Evolutionary conservation across 2,113 vertebrate genomes (phyloP), one percentile per base, ranked within the genome.

Genomic region (Aptenodytes forsteri): DNA sequence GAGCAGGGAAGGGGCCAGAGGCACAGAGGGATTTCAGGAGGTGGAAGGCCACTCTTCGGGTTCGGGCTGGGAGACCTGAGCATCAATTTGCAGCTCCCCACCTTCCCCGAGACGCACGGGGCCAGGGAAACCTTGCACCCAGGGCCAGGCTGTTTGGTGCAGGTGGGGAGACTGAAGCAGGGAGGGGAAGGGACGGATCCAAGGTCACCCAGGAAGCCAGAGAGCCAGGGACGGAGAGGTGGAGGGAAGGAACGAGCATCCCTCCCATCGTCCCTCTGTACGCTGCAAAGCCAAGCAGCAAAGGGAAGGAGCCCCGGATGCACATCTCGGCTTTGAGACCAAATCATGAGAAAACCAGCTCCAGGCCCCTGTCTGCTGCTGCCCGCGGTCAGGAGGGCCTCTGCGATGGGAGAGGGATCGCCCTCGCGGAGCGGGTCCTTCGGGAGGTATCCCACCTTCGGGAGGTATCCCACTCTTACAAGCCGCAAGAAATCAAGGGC

Each of bases 251-350:
- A 78, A 3, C 12, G 3, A 16, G 13, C 13, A 6, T 44, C 73
- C 32, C 78, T 93, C 59, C 56, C 1, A 0, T 5, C 4, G 0
- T 40, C 67, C 42, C 19, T 32, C 58, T 3, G 20, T 0, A 7
- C 10, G 1, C 64, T 19, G 49, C 62, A 18, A 40, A 19, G 42
- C 56, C 42, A 2, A 61, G 75, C 34, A 6, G 52, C 9, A 12
- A 16, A 12, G 56, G 50, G 30, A 46, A 73, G 64, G 47, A 87
- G 19, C 18, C 10, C 42, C 2, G 61, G 50, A 0, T 36, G 26
- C 52, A 4, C 52, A 7, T 9, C 42, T 32, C 3, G 0, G 11
- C 47, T 77, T 12, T 0, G 42, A 62, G 38, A n/a, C 13, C 50
- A 11, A 23, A 29, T 0, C 4, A 3, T 1, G 20, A 84, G 61